Evolutionary conservation across 2,888 invertebrate species (phyloP).

Genomic region (Tetramorium bicarinatum): DNA sequence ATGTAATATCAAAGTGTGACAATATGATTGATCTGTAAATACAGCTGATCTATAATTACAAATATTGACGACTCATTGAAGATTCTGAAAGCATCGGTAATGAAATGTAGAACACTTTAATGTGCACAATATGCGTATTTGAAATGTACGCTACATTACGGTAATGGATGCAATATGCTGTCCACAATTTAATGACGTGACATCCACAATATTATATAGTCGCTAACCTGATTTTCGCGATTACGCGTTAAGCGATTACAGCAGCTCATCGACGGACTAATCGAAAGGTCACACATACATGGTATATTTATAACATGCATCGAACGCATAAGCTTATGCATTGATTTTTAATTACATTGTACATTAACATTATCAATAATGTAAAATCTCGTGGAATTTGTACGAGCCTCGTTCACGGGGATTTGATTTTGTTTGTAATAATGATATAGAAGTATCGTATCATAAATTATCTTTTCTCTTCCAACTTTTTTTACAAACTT

Average conservation of each 20-base stretch:
- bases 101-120: conserved; percentile 17
- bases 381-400: not conserved
- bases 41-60: not conserved
- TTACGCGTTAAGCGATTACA: conserved; percentile 39
- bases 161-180: not conserved
- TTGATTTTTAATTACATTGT: conserved; percentile 50
- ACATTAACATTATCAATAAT: conserved; percentile 28
- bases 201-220: conserved; percentile 33
- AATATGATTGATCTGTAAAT: conserved; percentile 2
- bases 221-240: conserved; percentile 22
- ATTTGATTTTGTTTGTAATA: not conserved
- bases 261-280: conserved; percentile 26
- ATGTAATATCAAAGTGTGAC: not conserved
- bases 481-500: not conserved
- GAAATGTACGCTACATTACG: conserved; percentile 12
- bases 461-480: not conserved
- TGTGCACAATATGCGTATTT: conserved; percentile 16
- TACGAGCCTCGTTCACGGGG: not conserved
- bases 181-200: conserved; percentile 39
- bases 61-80: conserved; percentile 6
- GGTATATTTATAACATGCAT: conserved; percentile 31
- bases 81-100: conserved; percentile 4
- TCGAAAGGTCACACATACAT: conserved; percentile 41
- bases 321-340: conserved; percentile 28
- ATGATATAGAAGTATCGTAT: not conserved